Conservation (phyloP, 2,113 vertebrate genomes). For the Hylia prasina region DNA sequence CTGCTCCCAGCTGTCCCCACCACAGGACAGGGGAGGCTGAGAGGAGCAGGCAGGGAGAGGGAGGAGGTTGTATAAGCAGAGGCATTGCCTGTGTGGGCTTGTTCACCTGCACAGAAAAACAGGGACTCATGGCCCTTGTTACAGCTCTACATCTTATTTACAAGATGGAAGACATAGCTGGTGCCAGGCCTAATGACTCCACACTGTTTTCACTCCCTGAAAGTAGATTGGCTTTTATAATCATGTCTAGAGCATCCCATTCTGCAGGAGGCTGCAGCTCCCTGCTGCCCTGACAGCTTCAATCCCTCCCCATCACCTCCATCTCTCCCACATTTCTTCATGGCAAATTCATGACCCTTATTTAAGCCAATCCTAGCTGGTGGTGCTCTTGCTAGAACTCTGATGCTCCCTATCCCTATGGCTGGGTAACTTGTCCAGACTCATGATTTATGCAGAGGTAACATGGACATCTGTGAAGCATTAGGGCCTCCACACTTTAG, state of each 20-base stretch:
- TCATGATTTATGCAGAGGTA: background rate
- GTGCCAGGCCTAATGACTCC: background rate
- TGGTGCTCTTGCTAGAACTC: background rate
- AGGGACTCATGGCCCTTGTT: background rate
- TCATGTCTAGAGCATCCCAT: background rate
- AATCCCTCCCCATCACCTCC: background rate
- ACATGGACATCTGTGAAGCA: background rate
- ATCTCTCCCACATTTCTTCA: background rate
- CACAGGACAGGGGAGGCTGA: background rate
- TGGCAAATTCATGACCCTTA: background rate
- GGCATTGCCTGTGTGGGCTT: background rate
- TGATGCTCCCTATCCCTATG: fast-evolving
- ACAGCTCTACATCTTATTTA: background rate
- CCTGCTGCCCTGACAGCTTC: background rate
- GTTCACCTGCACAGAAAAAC: background rate
- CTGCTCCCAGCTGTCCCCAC: background rate
- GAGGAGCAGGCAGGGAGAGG: background rate
- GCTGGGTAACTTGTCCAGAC: background rate
- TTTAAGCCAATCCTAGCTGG: background rate
- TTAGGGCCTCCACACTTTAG: background rate
- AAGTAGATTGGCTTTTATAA: background rate
- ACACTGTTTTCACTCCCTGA: background rate
- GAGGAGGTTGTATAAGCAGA: background rate
- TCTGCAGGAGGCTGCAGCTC: background rate
- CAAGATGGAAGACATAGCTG: background rate